A percentile compares a stretch with the other conserved stretches of the same genome.
Conservation (phyloP, 2,797 vertebrate species). For the Holocentrus rufus region DNA sequence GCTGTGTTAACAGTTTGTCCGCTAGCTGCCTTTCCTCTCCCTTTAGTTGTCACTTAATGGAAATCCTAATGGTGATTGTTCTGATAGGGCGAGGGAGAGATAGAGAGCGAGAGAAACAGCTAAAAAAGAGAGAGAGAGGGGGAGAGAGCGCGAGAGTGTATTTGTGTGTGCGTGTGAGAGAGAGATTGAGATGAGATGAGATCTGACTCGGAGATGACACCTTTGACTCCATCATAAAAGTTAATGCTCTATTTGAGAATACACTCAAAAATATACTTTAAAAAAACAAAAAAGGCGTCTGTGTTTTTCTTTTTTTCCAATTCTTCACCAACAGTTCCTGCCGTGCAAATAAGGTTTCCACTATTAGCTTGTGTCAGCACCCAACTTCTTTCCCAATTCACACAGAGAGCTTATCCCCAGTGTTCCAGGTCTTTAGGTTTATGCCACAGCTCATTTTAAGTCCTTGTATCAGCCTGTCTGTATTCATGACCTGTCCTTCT, state of each 20-base stretch:
- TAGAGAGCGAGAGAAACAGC: background rate
- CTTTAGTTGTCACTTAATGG: slow-evolving; percentile 57
- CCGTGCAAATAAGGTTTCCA: slow-evolving; percentile 3
- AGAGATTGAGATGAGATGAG: slow-evolving; percentile 13
- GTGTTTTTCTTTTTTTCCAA: slow-evolving; percentile 25
- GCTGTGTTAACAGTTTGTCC: slow-evolving; percentile 63
- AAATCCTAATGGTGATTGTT: slow-evolving; percentile 41
- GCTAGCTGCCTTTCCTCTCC: slow-evolving; percentile 37
- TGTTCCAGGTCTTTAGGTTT: slow-evolving; percentile 14
- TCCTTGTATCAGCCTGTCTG: background rate
- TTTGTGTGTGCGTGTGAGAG: background rate
- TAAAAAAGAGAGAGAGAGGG: background rate
- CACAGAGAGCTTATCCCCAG: slow-evolving; percentile 8
- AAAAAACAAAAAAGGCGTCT: slow-evolving; percentile 36
- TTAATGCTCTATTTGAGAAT: slow-evolving; percentile 41
- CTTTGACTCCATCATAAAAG: slow-evolving; percentile 47
- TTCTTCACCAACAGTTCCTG: slow-evolving; percentile 28
- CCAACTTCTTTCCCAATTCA: slow-evolving; percentile 20
- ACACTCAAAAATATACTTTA: slow-evolving; percentile 10
- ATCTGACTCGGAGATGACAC: slow-evolving; percentile 46
- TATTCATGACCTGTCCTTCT: slow-evolving; percentile 1
- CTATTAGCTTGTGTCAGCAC: slow-evolving; percentile 2
- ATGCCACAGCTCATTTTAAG: slow-evolving; percentile 14
- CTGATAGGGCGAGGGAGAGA: slow-evolving; percentile 33
- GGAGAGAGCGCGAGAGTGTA: background rate